These are phyloP conservation scores for Aproaerema taeniolella DNA, from an alignment of 2,888 invertebrate species.

Conservation along the genomic window DNA sequence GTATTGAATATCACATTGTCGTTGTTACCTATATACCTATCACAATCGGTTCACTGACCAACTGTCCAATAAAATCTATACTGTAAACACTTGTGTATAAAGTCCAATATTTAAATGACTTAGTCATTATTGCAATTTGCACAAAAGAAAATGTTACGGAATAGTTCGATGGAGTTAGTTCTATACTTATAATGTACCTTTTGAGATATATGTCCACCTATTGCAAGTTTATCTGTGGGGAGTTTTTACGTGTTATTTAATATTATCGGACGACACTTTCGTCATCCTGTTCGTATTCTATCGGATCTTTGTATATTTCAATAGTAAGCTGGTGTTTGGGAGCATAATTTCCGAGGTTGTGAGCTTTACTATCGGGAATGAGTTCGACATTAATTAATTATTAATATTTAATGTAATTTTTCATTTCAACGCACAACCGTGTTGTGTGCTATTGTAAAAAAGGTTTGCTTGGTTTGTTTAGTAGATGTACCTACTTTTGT, in stretches of 20 bases:
- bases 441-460: conserved; percentile 68
- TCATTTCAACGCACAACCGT: conserved; percentile 65
- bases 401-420: conserved; percentile 46
- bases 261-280: conserved; percentile 5
- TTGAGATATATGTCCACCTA: background rate
- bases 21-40: conserved; percentile 51
- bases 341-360: conserved; percentile 77
- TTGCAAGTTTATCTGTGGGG: conserved; percentile 6
- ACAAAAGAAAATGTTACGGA: conserved; percentile 31
- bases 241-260: conserved; percentile 3
- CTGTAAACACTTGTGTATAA: too few species aligned
- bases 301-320: conserved; percentile 46
- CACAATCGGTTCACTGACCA: conserved; percentile 31
- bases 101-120: conserved; percentile 21
- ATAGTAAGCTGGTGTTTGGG: conserved; percentile 74
- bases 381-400: conserved; percentile 62
- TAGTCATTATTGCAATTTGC: conserved; percentile 36
- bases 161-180: conserved; percentile 11
- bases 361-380: conserved; percentile 73
- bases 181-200: conserved; percentile 1
- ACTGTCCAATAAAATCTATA: conserved; percentile 20
- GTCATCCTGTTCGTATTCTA: conserved; percentile 24
- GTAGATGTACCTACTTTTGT: conserved; percentile 61
- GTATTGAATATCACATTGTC: background rate
- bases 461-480: conserved; percentile 68